These are phyloP conservation scores for Datnioides undecimradiatus DNA, from an alignment of 2,113 vertebrate species.

Conservation along the genomic window DNA sequence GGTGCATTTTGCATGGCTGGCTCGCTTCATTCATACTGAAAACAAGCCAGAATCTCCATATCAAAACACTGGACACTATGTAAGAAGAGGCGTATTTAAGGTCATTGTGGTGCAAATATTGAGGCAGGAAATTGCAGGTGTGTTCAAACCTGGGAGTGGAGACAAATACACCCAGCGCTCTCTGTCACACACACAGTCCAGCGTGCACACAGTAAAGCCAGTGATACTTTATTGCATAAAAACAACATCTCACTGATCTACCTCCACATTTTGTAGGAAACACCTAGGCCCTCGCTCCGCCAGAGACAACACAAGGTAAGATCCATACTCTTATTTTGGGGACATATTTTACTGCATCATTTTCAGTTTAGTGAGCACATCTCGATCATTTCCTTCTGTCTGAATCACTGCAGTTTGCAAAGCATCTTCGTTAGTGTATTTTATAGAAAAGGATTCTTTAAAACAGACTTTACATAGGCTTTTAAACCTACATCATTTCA, in stretches of 20 bases:
- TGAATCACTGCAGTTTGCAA: neutral
- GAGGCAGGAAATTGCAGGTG: slow-evolving; percentile 79
- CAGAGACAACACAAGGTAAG: slow-evolving; percentile 64
- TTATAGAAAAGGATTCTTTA: neutral
- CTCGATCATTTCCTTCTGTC: neutral
- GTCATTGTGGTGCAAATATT: slow-evolving; percentile 43
- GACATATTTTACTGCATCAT: neutral
- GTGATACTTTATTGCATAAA: neutral
- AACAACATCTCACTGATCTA: slow-evolving; percentile 18
- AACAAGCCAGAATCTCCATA: neutral
- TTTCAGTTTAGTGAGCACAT: neutral
- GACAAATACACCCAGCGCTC: slow-evolving; percentile 69
- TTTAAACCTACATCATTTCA: neutral
- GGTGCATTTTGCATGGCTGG: neutral
- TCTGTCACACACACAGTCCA: slow-evolving; percentile 41
- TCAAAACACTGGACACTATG: neutral
- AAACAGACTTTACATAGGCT: neutral
- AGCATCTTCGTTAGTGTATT: neutral
- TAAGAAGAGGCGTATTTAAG: slow-evolving; percentile 8
- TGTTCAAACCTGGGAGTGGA: slow-evolving; percentile 79
- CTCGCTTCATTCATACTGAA: neutral
- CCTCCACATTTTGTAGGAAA: slow-evolving; percentile 40
- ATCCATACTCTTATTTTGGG: neutral
- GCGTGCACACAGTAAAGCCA: slow-evolving; percentile 13
- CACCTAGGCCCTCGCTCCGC: slow-evolving; percentile 19